phyloP scores from a whole-genome alignment of 1,140 invertebrate species.

The Diplogasteroides magnus region DNA sequence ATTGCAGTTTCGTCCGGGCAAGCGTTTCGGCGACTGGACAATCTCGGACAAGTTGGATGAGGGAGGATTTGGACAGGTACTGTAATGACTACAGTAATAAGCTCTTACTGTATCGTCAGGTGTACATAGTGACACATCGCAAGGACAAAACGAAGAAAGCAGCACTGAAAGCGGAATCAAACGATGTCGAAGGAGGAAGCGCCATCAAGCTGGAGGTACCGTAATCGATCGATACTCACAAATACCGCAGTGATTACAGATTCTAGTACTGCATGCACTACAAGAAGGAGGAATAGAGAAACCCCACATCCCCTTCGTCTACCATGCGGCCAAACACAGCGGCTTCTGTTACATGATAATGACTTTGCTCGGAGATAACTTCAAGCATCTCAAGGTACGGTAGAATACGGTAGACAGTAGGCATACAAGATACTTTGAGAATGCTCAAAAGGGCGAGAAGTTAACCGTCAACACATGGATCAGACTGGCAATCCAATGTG shows the following conservation, averaged over 20 bases:
- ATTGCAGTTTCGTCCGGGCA: background rate
- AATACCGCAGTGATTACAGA: too few relatives aligned
- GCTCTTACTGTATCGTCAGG: background rate
- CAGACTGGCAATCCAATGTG: slow-evolving; percentile 30
- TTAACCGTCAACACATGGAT: slow-evolving; percentile 18
- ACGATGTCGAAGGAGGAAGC: slow-evolving; percentile 31
- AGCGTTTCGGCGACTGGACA: background rate
- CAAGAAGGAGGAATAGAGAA: too few relatives aligned
- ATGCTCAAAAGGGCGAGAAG: too few relatives aligned
- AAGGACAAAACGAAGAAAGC: slow-evolving; percentile 6
- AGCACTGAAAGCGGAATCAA: slow-evolving; percentile 32
- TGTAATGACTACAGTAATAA: background rate
- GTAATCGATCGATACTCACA: background rate
- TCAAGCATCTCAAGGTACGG: slow-evolving; percentile 14
- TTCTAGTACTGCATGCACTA: too few relatives aligned
- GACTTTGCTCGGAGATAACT: slow-evolving; percentile 30
- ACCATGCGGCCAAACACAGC: slow-evolving; percentile 25
- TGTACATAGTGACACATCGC: background rate
- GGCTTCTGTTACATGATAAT: slow-evolving; percentile 33
- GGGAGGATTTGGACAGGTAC: background rate
- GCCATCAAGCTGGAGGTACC: slow-evolving; percentile 30
- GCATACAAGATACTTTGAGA: too few relatives aligned
- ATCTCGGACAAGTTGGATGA: background rate
- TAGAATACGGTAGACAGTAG: background rate
- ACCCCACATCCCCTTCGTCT: slow-evolving; percentile 24